A percentile compares a stretch with the other conserved stretches of the same genome.
Evolutionary conservation across 2,797 vertebrate genomes (phyloP).

Genomic region (Cephalopachus bancanus): DNA sequence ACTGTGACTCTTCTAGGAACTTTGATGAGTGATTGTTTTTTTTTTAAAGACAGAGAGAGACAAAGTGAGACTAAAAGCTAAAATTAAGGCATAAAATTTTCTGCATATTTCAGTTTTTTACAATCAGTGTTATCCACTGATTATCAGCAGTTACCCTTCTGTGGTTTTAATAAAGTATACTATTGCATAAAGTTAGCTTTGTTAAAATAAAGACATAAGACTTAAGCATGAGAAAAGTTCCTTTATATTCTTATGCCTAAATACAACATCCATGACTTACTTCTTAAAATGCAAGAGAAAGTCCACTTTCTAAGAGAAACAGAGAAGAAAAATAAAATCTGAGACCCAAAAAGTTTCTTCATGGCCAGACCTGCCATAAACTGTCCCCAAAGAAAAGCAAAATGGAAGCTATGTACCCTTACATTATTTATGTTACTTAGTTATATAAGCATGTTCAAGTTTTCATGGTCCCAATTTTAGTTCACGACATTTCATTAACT

Average conservation of each 20-base stretch:
- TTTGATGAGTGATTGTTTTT: background rate
- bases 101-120: slow-evolving; percentile 7
- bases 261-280: slow-evolving; percentile 19
- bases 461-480: slow-evolving; percentile 45
- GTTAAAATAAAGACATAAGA: slow-evolving; percentile 7
- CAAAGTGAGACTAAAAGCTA: background rate
- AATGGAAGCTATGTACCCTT: background rate
- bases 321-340: slow-evolving; percentile 14
- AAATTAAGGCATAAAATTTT: background rate
- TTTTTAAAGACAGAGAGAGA: background rate
- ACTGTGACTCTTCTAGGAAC: background rate
- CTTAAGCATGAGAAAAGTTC: background rate
- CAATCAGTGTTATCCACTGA: background rate
- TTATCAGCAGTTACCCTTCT: background rate
- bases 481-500: background rate
- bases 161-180: background rate
- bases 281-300: slow-evolving; percentile 44
- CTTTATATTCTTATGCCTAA: slow-evolving; percentile 33
- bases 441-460: background rate
- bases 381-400: slow-evolving; percentile 14
- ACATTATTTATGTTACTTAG: background rate
- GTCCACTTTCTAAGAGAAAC: background rate
- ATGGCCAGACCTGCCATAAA: background rate
- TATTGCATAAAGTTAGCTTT: slow-evolving; percentile 23
- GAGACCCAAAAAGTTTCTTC: slow-evolving; percentile 13